Evolutionary conservation across 2,888 invertebrate genomes (phyloP), one percentile per base, ranked within the genome.

Genomic region (Syrphus vitripennis): DNA sequence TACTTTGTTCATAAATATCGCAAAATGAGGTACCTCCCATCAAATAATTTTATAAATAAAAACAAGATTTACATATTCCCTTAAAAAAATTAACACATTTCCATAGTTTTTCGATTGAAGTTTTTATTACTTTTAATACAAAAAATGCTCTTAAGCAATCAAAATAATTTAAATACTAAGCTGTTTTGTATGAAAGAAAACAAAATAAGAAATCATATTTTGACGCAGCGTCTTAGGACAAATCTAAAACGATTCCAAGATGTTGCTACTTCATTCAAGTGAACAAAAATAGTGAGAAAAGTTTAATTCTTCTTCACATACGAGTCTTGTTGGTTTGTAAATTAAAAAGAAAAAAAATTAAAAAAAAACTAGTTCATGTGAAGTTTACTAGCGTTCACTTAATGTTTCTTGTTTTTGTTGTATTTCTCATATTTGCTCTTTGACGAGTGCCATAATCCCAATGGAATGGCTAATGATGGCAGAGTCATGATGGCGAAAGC

Each of bases 401-500:
- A 92, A 87, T 91, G 92, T 91, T 96, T 97, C 93, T 96, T 97
- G 69, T 94, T 93, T 92, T 96, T 96, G 71, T 95, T 93, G 40
- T 97, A 93, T 90, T 95, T 95, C 91, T 98, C 98, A 90, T 99
- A 99, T 94, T 98, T 98, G 92, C 95, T 96, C 93, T 98, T 98
- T 90, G 98, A 98, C 29, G 97, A 96, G 93, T 95, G 98, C 98
- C 99, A 99, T 87, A 99, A 94, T 40, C 96, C 95, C 92, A 98
- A 97, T 78, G 99, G 99, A 91, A 99, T 98, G 53, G 96, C 97
- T 57, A 99, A 94, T 3, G 98, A 98, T 5, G 99, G 98, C 87
- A 98, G 94, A 29, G 98, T 97, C 98, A 99, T 98, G 75, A 99
- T 95, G 40, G 98, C 98, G 91, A 99, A 99, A 29, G 98, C 97